Evolutionary conservation across 2,113 vertebrate species (phyloP).

Genomic region (Rhagologus leucostigma): DNA sequence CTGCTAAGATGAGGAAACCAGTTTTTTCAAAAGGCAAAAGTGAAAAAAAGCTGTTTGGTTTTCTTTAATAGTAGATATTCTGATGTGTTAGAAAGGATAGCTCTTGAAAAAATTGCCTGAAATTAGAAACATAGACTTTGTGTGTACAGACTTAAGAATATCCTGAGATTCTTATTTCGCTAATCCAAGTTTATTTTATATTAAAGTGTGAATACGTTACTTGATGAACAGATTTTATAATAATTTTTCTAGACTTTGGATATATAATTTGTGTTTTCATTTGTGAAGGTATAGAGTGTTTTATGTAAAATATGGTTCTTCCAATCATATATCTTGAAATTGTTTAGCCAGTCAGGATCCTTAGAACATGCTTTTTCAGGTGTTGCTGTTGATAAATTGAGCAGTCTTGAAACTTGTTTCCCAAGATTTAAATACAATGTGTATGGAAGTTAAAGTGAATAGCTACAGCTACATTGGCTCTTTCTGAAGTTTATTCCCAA

Average conservation of each 20-base stretch:
- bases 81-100: neutral
- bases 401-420: neutral
- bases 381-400: neutral
- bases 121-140: neutral
- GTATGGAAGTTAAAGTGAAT: neutral
- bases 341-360: neutral
- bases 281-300: neutral
- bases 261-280: neutral
- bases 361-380: neutral
- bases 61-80: neutral
- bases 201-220: neutral
- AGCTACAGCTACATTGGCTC: neutral
- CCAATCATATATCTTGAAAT: neutral
- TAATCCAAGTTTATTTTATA: neutral
- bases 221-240: neutral
- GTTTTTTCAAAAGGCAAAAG: neutral
- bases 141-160: neutral
- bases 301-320: neutral
- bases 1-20: neutral
- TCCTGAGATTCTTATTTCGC: neutral
- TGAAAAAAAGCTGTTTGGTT: neutral
- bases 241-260: neutral
- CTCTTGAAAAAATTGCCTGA: neutral
- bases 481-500: neutral
- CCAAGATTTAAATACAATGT: neutral